Percentiles rank a stretch among this genome's conserved stretches.
Evolutionary conservation across 2,888 invertebrate species (phyloP).

Genomic region (Thera britannica): DNA sequence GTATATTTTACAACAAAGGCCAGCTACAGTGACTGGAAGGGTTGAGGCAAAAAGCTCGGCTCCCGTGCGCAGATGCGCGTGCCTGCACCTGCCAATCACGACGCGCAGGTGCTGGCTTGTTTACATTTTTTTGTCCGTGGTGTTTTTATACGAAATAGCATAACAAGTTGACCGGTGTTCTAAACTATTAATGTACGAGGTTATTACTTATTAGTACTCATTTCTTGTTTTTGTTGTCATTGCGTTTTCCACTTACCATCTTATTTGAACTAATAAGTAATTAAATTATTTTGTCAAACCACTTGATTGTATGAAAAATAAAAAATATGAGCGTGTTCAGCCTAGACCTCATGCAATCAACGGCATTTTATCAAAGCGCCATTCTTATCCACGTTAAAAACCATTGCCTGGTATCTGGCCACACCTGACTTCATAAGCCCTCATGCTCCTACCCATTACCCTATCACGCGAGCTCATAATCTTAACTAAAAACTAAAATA

Average conservation of each 20-base stretch:
- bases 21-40: constrained; percentile 38
- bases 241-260: no score
- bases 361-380: constrained; percentile 5
- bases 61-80: constrained; percentile 63
- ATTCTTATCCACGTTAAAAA: constrained; percentile 9
- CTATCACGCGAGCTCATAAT: constrained; percentile 53
- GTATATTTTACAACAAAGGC: not conserved
- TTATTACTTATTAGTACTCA: not conserved
- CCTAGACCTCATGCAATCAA: no score
- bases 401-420: constrained; percentile 8
- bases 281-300: no score
- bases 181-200: not conserved
- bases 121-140: constrained; percentile 62
- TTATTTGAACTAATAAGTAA: no score
- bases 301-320: no score
- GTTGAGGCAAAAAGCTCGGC: constrained; percentile 41
- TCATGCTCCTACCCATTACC: constrained; percentile 42
- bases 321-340: no score
- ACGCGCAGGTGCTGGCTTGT: constrained; percentile 75
- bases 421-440: constrained; percentile 33
- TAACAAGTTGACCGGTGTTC: constrained; percentile 4
- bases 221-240: no score
- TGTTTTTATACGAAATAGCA: constrained; percentile 54
- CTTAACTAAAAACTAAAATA: constrained; percentile 27
- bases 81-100: constrained; percentile 80